Evolutionary conservation across 2,888 invertebrate genomes (phyloP).

Genomic region (Acleris emargana): DNA sequence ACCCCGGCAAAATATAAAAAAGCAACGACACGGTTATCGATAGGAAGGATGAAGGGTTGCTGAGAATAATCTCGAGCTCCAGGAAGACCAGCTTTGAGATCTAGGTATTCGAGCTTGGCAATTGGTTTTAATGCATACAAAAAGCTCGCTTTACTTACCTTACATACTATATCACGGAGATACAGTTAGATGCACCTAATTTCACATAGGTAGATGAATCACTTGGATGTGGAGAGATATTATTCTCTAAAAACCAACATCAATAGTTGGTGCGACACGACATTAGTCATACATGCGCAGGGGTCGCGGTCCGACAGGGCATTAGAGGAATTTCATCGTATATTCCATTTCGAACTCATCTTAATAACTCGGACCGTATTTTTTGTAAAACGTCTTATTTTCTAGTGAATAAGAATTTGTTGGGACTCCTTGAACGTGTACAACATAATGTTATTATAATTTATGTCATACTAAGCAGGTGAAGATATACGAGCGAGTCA

Average conservation of each 20-base stretch:
- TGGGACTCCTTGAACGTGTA: constrained; percentile 80
- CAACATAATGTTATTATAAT: constrained; percentile 83
- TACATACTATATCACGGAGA: too few species aligned
- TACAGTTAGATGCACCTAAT: background rate
- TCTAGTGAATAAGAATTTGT: constrained; percentile 81
- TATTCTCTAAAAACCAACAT: constrained; percentile 32
- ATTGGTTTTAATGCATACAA: too few species aligned
- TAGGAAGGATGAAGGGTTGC: background rate
- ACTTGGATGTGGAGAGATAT: constrained; percentile 15
- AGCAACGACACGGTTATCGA: constrained; percentile 4
- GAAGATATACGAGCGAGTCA: constrained; percentile 82
- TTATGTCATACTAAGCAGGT: constrained; percentile 84
- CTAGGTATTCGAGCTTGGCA: too few species aligned
- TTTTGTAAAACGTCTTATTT: constrained; percentile 77
- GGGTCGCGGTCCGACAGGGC: constrained; percentile 61
- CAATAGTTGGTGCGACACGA: constrained; percentile 46
- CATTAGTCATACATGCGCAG: constrained; percentile 58
- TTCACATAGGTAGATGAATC: constrained; percentile 2
- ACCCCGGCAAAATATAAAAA: background rate
- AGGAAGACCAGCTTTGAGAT: too few species aligned
- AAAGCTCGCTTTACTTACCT: too few species aligned
- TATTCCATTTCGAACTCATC: constrained; percentile 67
- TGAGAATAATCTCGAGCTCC: background rate
- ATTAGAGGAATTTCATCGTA: constrained; percentile 61
- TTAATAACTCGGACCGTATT: constrained; percentile 70